These are phyloP conservation scores for Mugil cephalus DNA, from an alignment of 2,113 vertebrate genomes.

Conservation along the genomic window DNA sequence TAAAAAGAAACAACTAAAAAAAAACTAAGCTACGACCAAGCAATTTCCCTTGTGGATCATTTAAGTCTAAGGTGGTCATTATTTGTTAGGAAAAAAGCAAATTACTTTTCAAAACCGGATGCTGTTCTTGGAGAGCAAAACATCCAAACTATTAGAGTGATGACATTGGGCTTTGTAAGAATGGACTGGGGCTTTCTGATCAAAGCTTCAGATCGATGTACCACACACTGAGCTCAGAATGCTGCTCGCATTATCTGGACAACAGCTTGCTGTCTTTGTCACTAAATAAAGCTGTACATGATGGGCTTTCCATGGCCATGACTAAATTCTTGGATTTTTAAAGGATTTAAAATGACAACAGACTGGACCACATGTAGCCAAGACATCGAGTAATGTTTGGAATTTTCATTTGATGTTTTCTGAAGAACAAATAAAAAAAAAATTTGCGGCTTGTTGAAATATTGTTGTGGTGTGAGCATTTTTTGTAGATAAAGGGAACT, in stretches of 20 bases:
- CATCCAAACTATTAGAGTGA: background rate
- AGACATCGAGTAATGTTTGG: background rate
- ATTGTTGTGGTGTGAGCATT: background rate
- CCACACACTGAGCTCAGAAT: background rate
- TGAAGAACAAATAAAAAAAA: too few relatives aligned
- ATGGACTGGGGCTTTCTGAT: background rate
- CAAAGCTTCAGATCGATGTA: constrained; percentile 6
- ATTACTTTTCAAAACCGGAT: background rate
- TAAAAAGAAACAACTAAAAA: too few relatives aligned
- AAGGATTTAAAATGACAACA: constrained; percentile 3
- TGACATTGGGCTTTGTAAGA: background rate
- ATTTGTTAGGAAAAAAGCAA: too few relatives aligned
- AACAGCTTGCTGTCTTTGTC: background rate
- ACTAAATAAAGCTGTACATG: background rate
- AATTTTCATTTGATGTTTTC: background rate
- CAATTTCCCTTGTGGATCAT: too few relatives aligned
- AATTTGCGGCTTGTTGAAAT: background rate
- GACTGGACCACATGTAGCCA: background rate
- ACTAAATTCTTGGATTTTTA: background rate
- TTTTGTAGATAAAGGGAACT: background rate
- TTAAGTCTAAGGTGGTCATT: too few relatives aligned
- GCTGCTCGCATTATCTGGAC: background rate
- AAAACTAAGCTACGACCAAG: too few relatives aligned
- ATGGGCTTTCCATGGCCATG: background rate
- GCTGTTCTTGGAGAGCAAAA: background rate